phyloP scores from a whole-genome alignment of 2,888 invertebrate genomes.

The Diplazon laetatorius region DNA sequence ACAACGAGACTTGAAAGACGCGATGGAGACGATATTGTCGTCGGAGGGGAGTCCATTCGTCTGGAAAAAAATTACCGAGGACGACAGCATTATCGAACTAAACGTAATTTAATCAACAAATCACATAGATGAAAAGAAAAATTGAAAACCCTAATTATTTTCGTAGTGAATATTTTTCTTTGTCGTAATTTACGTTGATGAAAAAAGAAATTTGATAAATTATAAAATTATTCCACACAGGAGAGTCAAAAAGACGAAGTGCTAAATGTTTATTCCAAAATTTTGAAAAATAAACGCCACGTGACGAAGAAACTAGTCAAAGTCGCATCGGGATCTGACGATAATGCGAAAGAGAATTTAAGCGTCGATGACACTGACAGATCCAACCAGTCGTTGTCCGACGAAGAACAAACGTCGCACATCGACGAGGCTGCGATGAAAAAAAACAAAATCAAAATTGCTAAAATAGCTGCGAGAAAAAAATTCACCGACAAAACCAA shows the following conservation, averaged over 20 bases:
- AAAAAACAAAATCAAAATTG: slow-evolving; percentile 1
- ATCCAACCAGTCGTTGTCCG: background rate
- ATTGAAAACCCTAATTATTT: too few species aligned
- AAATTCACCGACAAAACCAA: background rate
- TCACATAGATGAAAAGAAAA: background rate
- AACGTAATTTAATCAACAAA: slow-evolving; percentile 23
- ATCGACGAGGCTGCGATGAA: background rate
- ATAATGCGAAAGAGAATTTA: slow-evolving; percentile 6
- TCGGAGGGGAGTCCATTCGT: slow-evolving; percentile 11
- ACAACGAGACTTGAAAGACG: slow-evolving; percentile 36
- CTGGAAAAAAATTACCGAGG: background rate
- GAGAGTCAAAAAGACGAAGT: background rate
- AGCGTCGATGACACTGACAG: background rate
- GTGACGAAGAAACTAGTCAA: background rate
- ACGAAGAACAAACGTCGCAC: background rate
- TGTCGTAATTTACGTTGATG: too few species aligned
- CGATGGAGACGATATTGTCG: slow-evolving; percentile 4
- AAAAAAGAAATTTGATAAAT: too few species aligned
- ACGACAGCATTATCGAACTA: slow-evolving; percentile 12
- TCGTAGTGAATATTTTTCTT: too few species aligned
- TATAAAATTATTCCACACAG: too few species aligned
- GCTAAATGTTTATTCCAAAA: background rate
- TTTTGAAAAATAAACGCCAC: background rate
- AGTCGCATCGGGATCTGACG: background rate
- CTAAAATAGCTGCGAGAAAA: background rate